Percentiles rank a stretch among this genome's conserved stretches.
Evolutionary conservation across 2,797 vertebrate species (phyloP).

Genomic region (Austrolebias charrua): DNA sequence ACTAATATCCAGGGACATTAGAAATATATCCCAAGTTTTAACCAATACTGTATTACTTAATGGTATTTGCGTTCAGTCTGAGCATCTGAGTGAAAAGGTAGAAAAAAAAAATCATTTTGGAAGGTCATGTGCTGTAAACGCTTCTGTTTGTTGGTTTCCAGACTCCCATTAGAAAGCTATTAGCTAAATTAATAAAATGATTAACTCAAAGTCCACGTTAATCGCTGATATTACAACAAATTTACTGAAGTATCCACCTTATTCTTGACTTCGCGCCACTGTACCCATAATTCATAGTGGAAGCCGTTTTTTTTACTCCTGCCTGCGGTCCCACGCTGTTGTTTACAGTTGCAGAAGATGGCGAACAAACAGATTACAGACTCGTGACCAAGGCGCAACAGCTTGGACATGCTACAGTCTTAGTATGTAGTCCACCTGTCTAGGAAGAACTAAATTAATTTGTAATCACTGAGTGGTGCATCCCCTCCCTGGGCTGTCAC

Average conservation of each 20-base stretch:
- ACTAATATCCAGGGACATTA: constrained; percentile 45
- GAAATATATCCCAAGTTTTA: constrained; percentile 58
- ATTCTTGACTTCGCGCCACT: too few species aligned
- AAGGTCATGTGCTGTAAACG: constrained; percentile 42
- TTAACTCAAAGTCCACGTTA: constrained; percentile 48
- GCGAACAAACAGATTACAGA: too few species aligned
- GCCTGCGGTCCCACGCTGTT: too few species aligned
- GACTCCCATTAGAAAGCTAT: constrained; percentile 58
- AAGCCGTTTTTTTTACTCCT: too few species aligned
- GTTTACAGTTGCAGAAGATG: too few species aligned
- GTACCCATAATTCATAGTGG: too few species aligned
- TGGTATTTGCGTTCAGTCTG: constrained; percentile 6
- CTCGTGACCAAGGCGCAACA: too few species aligned
- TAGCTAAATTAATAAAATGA: constrained; percentile 49
- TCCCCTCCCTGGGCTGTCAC: too few species aligned
- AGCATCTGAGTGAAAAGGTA: constrained; percentile 35
- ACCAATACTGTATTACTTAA: constrained; percentile 42
- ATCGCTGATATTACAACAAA: constrained; percentile 22
- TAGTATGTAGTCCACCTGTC: too few species aligned
- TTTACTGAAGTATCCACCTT: constrained; percentile 17
- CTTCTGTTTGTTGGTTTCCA: constrained; percentile 60
- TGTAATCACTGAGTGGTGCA: too few species aligned
- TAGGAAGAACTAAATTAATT: too few species aligned
- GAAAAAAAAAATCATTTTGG: constrained; percentile 39
- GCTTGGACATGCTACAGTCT: too few species aligned